Evolutionary conservation across 2,888 invertebrate genomes (phyloP), one percentile per base, ranked within the genome.

Genomic region (Phania funesta): DNA sequence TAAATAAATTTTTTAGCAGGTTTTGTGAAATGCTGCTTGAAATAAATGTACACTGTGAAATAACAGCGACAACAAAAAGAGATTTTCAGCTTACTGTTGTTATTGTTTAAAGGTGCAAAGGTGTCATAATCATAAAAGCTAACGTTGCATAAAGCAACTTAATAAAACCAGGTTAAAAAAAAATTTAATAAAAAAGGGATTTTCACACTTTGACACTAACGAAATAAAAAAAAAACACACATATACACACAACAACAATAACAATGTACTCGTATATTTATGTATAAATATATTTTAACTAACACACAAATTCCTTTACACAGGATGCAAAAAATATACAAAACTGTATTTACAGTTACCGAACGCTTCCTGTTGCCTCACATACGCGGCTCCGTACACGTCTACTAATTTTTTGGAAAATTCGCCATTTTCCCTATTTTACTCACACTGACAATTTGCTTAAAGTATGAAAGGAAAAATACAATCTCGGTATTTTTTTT

Each of bases 41-140:
- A 83, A n/a, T n/a, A n/a, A n/a, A 83, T 85, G 73, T 73, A 79
- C 44, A 26, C 29, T 4, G 64, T 46, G 7, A 50, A 50, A 29
- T 13, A 29, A 64, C 58, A 62, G 32, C 3, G 35, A 48, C 24
- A 50, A 41, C 41, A 46, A 24, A 52, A 29, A 81, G 52, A 76
- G 60, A 77, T 71, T 80, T 74, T 48, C 75, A 56, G 56, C 65
- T 71, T 60, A 67, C 35, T 74, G 62, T 64, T 74, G 74, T 70
- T 70, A 44, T 75, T 77, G 70, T 82, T 78, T 73, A 76, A 76
- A 83, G 76, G 83, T 83, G 83, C 76, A 80, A 82, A 82, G 77
- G 82, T 82, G 82, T 78, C 82, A 82, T 80, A 81, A 86, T 83
- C 85, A 86, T 86, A 85, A 86, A 86, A 86, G 86, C 86, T 85